Percentiles rank a stretch among this genome's conserved stretches.
Conservation (phyloP, 1,140 invertebrate species). For the Drosophila pachea region DNA sequence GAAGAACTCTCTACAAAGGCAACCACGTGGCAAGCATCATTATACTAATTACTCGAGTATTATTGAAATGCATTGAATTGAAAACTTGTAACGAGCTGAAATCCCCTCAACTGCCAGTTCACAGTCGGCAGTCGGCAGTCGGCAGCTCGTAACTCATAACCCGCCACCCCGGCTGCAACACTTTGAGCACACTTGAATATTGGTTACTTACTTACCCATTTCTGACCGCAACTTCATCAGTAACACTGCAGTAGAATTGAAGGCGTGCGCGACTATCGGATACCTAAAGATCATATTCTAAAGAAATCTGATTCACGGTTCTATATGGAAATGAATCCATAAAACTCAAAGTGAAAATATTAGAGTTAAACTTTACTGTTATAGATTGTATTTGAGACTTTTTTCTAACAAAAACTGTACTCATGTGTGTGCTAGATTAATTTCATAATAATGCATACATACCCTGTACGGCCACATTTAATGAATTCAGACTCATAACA, state of each 20-base stretch:
- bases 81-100: slow-evolving; percentile 59
- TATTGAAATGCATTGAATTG: slow-evolving; percentile 73
- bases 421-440: too few relatives aligned
- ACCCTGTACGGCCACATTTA: neutral
- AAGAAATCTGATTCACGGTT: neutral
- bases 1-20: neutral
- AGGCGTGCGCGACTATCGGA: neutral
- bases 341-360: too few relatives aligned
- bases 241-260: slow-evolving; percentile 10
- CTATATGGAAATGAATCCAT: too few relatives aligned
- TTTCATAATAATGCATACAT: neutral
- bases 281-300: neutral
- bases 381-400: too few relatives aligned
- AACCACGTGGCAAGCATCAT: slow-evolving; percentile 65
- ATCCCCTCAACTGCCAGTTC: slow-evolving; percentile 1
- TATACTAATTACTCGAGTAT: slow-evolving; percentile 78
- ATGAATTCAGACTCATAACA: neutral
- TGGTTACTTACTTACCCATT: slow-evolving; percentile 54
- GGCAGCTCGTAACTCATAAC: neutral
- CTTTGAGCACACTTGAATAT: slow-evolving; percentile 55
- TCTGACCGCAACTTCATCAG: slow-evolving; percentile 59
- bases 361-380: too few relatives aligned
- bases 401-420: too few relatives aligned
- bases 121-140: too few relatives aligned
- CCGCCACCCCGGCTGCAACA: slow-evolving; percentile 21